Evolutionary conservation across 2,888 invertebrate species (phyloP), one percentile per base, ranked within the genome.

Genomic region (Netelia inedita): DNA sequence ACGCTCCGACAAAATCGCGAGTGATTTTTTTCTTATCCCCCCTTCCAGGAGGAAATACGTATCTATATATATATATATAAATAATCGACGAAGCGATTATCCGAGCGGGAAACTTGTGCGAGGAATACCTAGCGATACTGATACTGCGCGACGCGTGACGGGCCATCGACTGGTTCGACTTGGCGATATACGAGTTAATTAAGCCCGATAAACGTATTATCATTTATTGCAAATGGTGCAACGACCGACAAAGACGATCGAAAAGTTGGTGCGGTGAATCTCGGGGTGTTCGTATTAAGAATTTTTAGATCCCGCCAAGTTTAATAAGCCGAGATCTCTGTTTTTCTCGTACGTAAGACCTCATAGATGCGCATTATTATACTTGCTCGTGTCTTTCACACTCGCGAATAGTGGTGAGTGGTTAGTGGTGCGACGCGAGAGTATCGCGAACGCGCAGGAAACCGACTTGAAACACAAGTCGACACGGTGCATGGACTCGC

Each of bases 401-500:
- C 86, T 82, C 87, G 89, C 90, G 88, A 88, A 89, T 89, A 86
- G 89, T 90, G 89, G 87, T 87, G 88, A 88, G 86, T 88, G 89
- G 87, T 87, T 89, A 88, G 86, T 88, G 86, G 88, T 88, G 88
- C 86, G 46, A 46, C 87, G 83, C 87, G 88, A 86, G 88, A 86
- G 86, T 82, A 79, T 81, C 66, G 87, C 87, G 87, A 89, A 88
- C 88, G 88, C 88, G 89, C 88, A 82, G 82, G 79, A 79, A 81
- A 83, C 71, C 84, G 86, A 84, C 86, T 75, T 69, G 28, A 84
- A 78, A 79, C 72, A 65, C 72, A 78, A 76, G 80, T 79, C 79
- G 81, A 84, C 90, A 89, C 90, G 88, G 90, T 90, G 88, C 88
- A 89, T 89, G 88, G 90, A 91, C 91, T 91, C 91, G 92, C 89